Base-by-base conservation (phyloP, 2,888 invertebrate genomes). In the Agrotis exclamationis region DNA sequence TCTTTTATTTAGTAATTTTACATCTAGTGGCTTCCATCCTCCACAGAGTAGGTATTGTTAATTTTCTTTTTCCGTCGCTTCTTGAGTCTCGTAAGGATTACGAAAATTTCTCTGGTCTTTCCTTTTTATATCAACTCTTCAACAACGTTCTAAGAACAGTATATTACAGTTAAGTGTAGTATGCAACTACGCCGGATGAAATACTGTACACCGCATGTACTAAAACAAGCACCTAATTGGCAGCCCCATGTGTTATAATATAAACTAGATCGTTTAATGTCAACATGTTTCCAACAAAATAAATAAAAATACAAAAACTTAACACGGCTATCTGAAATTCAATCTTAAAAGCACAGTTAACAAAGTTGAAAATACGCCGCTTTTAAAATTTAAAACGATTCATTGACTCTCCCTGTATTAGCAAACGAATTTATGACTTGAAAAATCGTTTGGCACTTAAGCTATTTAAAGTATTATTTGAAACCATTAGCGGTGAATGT, bases 391-490 rank as follows among this genome's bases (percentile, higher is more conserved):
- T 16, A 66, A 77, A 85, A 78, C 73, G 71, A 75, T 77, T 80
- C 80, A 80, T 77, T 74, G 84, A 74, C 67, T 82, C 44, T 5
- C 16, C 56, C 39, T 9, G 74, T 71, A 82, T 83, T 84, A 80
- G 70, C 63, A 64, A 80, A 82, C 67, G 70, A 87, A 89, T 89
- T 90, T 87, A 89, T 87, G 82, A 70, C 84, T 82, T 82, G 67
- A 86, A 87, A 86, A 86, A 88, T 88, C 82, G 85, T 84, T 88
- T 78, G 72, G 77, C 81, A 85, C 85, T 83, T 80, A 70, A 84
- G 85, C 78, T 89, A 88, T 90, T 90, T 88, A 85, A 85, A 88
- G 86, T 85, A 82, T 88, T 86, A 89, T 88, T 88, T 83, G 70
- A 84, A 81, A 76, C 85, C 87, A 88, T 90, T 90, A 90, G 87